Base-by-base conservation (phyloP, 2,888 invertebrate genomes). In the Phytoseiulus persimilis region DNA sequence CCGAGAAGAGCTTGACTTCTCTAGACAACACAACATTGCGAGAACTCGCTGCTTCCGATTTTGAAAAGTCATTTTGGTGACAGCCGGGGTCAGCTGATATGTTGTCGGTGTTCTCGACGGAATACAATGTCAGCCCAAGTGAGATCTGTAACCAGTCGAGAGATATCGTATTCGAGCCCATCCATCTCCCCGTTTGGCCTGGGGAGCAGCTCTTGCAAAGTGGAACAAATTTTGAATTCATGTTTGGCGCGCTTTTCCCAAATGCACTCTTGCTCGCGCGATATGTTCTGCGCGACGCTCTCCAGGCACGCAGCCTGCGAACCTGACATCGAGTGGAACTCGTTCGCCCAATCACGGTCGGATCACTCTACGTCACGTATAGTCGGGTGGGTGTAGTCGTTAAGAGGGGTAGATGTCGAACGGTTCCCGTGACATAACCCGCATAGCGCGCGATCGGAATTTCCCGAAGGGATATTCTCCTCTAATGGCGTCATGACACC, bases 161-260 rank as follows among this genome's bases (percentile, higher is more conserved):
- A 65, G 65, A 65, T 14, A 65, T 65, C 28, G 65, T 23, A 65
- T 65, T 23, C 11, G 28, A 65, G 18, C 11, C 28, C 65, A 65
- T 65, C 65, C 65, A 65, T 65, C 65, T 65, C 65, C 65, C 14
- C 65, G 14, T n/a, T n/a, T n/a, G n/a, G n/a, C 65, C 1, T 28
- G 23, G 65, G 28, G 65, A 65, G 65, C 46, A 14, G 46, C 6
- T 46, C 46, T 6, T 46, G 18, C 65, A 65, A 65, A 65, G 65
- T 65, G 65, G 28, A 65, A 65, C 65, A 65, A 65, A 65, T 65
- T 65, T 65, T 65, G 65, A 65, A 65, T 65, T 65, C 65, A 65
- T 65, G 65, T 65, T 65, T 65, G 65, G 65, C 65, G 65, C 65
- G 65, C 65, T 65, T 65, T 65, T 65, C 65, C 65, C 65, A 65